Conservation (phyloP, 2,888 invertebrate species). For the Thera britannica region DNA sequence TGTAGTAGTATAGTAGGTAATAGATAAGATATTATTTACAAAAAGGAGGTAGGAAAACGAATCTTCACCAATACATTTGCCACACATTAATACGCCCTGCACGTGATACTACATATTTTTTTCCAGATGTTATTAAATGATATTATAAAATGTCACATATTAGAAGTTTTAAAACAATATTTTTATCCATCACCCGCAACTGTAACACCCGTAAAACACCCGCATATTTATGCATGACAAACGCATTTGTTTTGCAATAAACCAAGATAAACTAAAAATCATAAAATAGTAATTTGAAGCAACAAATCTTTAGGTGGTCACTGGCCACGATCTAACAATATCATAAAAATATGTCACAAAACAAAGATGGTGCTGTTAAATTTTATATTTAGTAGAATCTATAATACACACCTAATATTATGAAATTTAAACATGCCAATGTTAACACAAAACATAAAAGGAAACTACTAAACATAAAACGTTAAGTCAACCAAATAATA, state of each 20-base stretch:
- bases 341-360: conserved; percentile 54
- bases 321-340: conserved; percentile 47
- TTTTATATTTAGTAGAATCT: conserved; percentile 70
- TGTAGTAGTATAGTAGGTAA: conserved; percentile 42
- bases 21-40: conserved; percentile 62
- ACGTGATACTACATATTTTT: too few relatives aligned
- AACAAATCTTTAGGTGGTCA: conserved; percentile 41
- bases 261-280: conserved; percentile 44
- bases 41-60: conserved; percentile 52
- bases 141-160: background rate
- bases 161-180: background rate
- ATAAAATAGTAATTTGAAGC: conserved; percentile 20
- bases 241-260: conserved; percentile 46
- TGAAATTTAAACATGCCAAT: conserved; percentile 76
- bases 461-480: conserved; percentile 65
- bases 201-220: background rate
- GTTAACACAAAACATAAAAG: conserved; percentile 64
- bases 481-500: conserved; percentile 53
- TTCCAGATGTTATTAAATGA: background rate
- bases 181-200: too few relatives aligned
- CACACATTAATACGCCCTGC: conserved; percentile 17
- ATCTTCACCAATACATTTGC: conserved; percentile 39
- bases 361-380: conserved; percentile 54
- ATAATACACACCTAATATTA: conserved; percentile 77
- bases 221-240: background rate